Evolutionary conservation across 2,113 vertebrate genomes (phyloP).

Genomic region (Smithornis capensis): DNA sequence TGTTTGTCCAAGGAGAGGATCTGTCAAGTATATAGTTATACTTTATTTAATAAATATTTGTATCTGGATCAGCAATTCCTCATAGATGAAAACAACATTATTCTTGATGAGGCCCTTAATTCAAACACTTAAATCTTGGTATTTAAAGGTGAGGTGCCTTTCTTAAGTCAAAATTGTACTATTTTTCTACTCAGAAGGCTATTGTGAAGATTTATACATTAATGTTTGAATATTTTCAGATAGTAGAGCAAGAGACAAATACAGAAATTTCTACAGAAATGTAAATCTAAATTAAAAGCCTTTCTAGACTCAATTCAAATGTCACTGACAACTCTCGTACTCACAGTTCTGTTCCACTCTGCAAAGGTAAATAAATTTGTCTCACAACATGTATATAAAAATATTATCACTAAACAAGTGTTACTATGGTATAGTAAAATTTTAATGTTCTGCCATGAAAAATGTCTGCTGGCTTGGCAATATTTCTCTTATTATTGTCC

Average conservation of each 20-base stretch:
- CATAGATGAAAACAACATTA: neutral
- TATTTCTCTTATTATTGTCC: neutral
- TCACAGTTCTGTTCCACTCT: neutral
- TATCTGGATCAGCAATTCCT: neutral
- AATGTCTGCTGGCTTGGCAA: neutral
- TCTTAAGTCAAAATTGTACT: neutral
- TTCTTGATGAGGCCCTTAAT: neutral
- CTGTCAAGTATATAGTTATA: neutral
- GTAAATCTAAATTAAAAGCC: neutral
- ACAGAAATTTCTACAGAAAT: neutral
- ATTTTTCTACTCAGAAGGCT: neutral
- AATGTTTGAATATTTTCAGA: neutral
- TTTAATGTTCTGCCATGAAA: neutral
- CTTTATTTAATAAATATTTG: neutral
- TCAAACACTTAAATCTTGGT: neutral
- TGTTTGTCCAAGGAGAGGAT: neutral
- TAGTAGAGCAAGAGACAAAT: rapidly evolving
- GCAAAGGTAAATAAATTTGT: neutral
- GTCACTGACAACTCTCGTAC: neutral
- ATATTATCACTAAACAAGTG: neutral
- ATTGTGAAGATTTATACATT: neutral
- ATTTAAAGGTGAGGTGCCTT: neutral
- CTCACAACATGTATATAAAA: neutral
- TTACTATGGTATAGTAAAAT: neutral
- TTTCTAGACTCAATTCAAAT: neutral